phyloP scores from a whole-genome alignment of 64 coral and sea anemone genomes.

The Orbicella faveolata region DNA sequence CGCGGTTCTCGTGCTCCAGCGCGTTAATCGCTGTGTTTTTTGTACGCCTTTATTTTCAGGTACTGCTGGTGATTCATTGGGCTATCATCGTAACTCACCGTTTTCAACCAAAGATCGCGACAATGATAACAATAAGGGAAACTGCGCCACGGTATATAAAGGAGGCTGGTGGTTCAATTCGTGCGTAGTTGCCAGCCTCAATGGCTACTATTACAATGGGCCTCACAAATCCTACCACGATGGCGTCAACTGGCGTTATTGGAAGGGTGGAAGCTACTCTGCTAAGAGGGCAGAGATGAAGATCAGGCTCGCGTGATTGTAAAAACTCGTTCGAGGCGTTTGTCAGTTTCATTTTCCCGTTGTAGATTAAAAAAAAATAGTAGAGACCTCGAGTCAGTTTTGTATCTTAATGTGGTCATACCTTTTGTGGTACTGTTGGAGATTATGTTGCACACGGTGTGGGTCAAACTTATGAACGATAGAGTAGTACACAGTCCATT shows the following conservation, averaged over 20 bases:
- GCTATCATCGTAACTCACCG: background rate
- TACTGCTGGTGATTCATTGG: conserved; percentile 42
- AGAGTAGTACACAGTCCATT: too few relatives aligned
- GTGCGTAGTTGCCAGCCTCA: conserved; percentile 24
- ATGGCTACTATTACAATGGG: conserved; percentile 25
- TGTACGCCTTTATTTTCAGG: conserved; percentile 2
- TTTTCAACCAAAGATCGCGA: conserved; percentile 61
- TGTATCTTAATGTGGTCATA: too few relatives aligned
- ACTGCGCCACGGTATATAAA: conserved; percentile 22
- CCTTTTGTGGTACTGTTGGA: too few relatives aligned
- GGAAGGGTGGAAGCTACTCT: background rate
- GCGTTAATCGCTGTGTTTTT: background rate
- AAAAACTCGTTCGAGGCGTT: too few relatives aligned
- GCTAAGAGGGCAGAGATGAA: conserved; percentile 31
- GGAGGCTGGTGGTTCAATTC: conserved; percentile 58
- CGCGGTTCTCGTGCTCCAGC: background rate
- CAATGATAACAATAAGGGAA: conserved; percentile 1
- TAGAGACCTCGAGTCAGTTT: too few relatives aligned
- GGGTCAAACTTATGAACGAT: too few relatives aligned
- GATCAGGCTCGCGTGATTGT: background rate
- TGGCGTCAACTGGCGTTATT: conserved; percentile 45
- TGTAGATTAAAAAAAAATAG: too few relatives aligned
- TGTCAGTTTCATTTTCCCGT: too few relatives aligned
- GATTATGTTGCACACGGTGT: too few relatives aligned
- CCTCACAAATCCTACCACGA: background rate